Evolutionary conservation across 2,113 vertebrate species (phyloP).

Genomic region (Mystacornis crossleyi): DNA sequence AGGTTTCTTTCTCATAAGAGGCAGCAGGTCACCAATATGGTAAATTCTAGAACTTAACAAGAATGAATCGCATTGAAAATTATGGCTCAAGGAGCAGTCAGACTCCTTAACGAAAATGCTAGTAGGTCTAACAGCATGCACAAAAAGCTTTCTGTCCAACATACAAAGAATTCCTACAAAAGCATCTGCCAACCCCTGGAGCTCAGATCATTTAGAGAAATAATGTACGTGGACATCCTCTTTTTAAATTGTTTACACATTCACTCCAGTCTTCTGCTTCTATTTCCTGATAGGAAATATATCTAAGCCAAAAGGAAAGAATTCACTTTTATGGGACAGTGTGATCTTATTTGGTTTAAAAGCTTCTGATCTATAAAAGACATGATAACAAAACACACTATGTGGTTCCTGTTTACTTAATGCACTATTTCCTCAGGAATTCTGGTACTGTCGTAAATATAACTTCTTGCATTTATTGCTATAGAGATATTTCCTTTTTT

Average conservation of each 20-base stretch:
- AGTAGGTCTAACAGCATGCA: not conserved
- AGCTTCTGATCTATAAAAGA: not conserved
- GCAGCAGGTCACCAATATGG: not conserved
- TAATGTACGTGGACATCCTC: not conserved
- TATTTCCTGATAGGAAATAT: not conserved
- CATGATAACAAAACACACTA: not conserved
- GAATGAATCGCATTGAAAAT: not conserved
- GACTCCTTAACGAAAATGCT: not conserved
- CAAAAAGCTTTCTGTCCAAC: not conserved
- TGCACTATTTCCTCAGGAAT: not conserved
- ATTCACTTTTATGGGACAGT: not conserved
- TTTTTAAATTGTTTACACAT: not conserved
- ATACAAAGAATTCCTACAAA: not conserved
- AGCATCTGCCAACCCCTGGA: not conserved
- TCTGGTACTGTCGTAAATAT: not conserved
- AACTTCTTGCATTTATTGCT: conserved; percentile 10
- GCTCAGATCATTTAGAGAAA: not conserved
- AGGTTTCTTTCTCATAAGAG: not conserved
- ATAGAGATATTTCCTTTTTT: not conserved
- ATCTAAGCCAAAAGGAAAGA: not conserved
- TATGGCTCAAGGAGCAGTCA: not conserved
- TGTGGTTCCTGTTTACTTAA: conserved; percentile 5
- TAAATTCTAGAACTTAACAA: not conserved
- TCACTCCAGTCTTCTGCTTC: not conserved
- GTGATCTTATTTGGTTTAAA: not conserved